phyloP scores from a whole-genome alignment of 2,888 invertebrate genomes.

The Lissocephala sabroskyi region DNA sequence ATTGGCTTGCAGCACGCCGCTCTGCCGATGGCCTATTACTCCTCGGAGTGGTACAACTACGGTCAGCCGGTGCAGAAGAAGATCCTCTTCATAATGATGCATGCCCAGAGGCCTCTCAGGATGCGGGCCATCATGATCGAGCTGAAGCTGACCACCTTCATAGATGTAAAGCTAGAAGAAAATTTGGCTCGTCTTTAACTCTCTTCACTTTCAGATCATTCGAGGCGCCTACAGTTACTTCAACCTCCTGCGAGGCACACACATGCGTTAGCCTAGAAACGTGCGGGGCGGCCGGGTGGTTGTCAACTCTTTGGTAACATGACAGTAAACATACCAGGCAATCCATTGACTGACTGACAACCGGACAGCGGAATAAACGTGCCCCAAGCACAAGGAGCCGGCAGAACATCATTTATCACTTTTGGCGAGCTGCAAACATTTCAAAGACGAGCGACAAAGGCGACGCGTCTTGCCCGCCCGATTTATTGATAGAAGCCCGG shows the following conservation, averaged over 20 bases:
- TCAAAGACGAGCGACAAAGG: too few relatives aligned
- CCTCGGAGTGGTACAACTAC: conserved; percentile 57
- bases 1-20: conserved; percentile 38
- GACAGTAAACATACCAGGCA: conserved; percentile 60
- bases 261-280: conserved; percentile 14
- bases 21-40: conserved; percentile 47
- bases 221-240: conserved; percentile 67
- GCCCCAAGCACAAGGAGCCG: conserved; percentile 41
- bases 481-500: too few relatives aligned
- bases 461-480: too few relatives aligned
- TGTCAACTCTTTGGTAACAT: conserved; percentile 56
- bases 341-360: conserved; percentile 32
- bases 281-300: conserved; percentile 21
- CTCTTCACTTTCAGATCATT: conserved; percentile 41
- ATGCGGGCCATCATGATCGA: conserved; percentile 59
- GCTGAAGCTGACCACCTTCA: conserved; percentile 57
- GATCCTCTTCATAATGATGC: conserved; percentile 52
- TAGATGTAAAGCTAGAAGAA: conserved; percentile 41
- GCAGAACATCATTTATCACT: conserved; percentile 63
- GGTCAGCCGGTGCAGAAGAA: conserved; percentile 39
- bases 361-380: conserved; percentile 39
- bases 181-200: not conserved
- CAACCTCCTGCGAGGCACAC: conserved; percentile 46
- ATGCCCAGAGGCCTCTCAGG: conserved; percentile 46
- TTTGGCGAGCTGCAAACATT: conserved; percentile 14